Evolutionary conservation across 2,888 invertebrate species (phyloP), one percentile per base, ranked within the genome.

Genomic region (Blera fallax): DNA sequence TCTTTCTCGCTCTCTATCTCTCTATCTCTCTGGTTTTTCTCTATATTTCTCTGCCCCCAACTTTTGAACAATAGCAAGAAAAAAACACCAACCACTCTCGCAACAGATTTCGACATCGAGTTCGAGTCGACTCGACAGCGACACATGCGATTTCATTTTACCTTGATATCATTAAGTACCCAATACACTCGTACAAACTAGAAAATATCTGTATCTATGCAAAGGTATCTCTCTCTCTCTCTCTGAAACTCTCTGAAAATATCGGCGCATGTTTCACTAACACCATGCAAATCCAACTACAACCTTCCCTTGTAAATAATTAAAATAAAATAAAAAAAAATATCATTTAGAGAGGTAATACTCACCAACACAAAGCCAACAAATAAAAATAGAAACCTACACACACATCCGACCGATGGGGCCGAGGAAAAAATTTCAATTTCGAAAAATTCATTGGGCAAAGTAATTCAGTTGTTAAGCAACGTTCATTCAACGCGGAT

Each of bases 401-500:
- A 27, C 65, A 78, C 45, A 83, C 78, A 27, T 40, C 11, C 32
- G 21, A 10, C 21, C 14, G 34, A 14, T 48, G 62, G 52, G 54
- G 54, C 24, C 24, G 24, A 24, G 24, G 32, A 62, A 64, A 64
- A 62, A 37, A 79, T 56, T 79, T 74, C 69, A 80, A 74, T 84
- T 84, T 76, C 74, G 58, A 84, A 84, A 80, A 84, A 84, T 84
- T 70, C 80, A 80, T 62, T 58, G 29, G 64, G 69, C 74, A 64
- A 70, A 80, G 85, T 73, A 67, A 77, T 72, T 76, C 79, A 90
- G 89, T 90, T 89, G 88, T 89, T 88, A 89, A 89, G 88, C 88
- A 89, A 90, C 90, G 90, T 90, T 89, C 89, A 89, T 89, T 87
- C 89, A 89, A 87, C 88, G 89, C 88, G 90, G 89, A 88, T 90